Conservation (phyloP, 2,888 invertebrate genomes). For the Polyommatus icarus region DNA sequence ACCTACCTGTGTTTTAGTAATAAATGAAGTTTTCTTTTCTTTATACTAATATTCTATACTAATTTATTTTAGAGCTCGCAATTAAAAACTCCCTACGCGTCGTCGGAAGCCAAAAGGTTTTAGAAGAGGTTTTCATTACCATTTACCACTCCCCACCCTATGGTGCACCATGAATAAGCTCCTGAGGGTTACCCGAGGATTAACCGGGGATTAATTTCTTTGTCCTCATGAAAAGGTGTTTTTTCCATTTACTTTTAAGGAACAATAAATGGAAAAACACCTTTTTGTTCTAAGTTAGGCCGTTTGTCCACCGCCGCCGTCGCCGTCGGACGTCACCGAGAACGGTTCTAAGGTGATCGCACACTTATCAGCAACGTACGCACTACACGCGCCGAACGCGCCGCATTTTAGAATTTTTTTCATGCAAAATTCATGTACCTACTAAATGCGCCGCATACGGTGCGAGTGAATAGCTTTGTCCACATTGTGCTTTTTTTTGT, state of each 20-base stretch:
- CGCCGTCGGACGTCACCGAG: too few relatives aligned
- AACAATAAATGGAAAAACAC: background rate
- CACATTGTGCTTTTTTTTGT: too few relatives aligned
- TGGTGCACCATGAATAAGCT: background rate
- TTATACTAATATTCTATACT: background rate
- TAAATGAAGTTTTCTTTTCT: background rate
- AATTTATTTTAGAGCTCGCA: background rate
- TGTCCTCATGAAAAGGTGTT: background rate
- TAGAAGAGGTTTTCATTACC: background rate
- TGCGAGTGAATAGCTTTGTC: too few relatives aligned
- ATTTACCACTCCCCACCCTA: background rate
- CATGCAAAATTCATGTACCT: too few relatives aligned
- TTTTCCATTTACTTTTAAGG: background rate
- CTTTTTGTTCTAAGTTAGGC: background rate
- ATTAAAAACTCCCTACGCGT: background rate
- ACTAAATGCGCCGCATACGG: too few relatives aligned
- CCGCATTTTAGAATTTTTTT: too few relatives aligned
- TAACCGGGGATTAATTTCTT: background rate
- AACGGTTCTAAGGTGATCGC: too few relatives aligned
- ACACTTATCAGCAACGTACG: too few relatives aligned
- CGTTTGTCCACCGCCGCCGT: too few relatives aligned
- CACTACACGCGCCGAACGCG: too few relatives aligned
- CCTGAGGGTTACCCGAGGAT: background rate
- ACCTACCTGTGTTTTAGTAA: too few relatives aligned
- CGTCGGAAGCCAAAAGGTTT: background rate